Percentiles rank a stretch among this genome's conserved stretches.
Conservation (phyloP, 2,888 invertebrate species). For the Mythimna vitellina region DNA sequence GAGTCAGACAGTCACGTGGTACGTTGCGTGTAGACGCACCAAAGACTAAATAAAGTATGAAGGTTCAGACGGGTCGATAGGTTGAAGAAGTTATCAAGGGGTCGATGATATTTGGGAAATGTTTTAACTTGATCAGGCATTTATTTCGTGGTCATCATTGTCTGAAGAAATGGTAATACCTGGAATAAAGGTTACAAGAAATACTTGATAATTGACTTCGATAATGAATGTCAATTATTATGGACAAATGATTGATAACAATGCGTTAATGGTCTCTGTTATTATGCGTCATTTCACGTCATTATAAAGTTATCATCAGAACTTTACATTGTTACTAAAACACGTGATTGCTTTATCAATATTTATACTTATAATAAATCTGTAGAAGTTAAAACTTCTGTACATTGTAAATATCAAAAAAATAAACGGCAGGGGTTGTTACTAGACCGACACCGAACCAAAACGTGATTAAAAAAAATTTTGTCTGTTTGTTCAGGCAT, state of each 20-base stretch:
- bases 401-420: too few relatives aligned
- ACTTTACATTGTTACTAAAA: neutral
- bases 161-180: neutral
- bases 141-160: neutral
- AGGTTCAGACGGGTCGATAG: slow-evolving; percentile 40
- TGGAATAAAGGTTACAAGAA: neutral
- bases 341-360: slow-evolving; percentile 1
- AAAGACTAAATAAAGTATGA: slow-evolving; percentile 59
- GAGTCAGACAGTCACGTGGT: slow-evolving; percentile 75
- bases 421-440: too few relatives aligned
- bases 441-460: too few relatives aligned
- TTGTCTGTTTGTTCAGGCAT: too few relatives aligned
- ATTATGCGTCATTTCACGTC: slow-evolving; percentile 6
- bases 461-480: too few relatives aligned
- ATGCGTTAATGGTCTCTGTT: neutral
- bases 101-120: slow-evolving; percentile 19
- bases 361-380: too few relatives aligned
- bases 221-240: neutral
- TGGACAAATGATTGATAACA: neutral
- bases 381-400: too few relatives aligned
- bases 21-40: slow-evolving; percentile 64
- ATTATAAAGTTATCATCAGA: slow-evolving; percentile 6
- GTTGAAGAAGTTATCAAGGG: slow-evolving; percentile 29
- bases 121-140: neutral
- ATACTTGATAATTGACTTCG: neutral